Base-by-base conservation (phyloP, 2,888 invertebrate species). In the Caenorhabditis wallacei region DNA sequence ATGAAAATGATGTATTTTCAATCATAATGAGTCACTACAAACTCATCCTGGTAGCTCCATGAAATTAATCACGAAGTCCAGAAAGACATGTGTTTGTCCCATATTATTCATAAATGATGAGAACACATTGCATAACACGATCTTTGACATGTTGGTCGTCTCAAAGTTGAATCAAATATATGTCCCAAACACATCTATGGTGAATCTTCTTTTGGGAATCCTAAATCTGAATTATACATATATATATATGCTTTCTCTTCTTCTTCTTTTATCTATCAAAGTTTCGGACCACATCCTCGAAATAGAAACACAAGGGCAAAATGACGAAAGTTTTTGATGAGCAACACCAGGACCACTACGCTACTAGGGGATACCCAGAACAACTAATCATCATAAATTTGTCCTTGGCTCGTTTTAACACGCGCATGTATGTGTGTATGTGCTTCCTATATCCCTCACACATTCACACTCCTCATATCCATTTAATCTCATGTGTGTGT, bases 331-430 rank as follows among this genome's bases (percentile, higher is more conserved):
- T 40, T 43, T 69, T 61, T 53, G 75, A 66, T 66, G 75, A 76
- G 76, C 61, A 76, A 16, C 22, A 43, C 30, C 56, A 72, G 40
- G 16, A 26, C 53, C 64, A 46, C 30, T 20, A 53, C 30, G 69
- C 43, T 63, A 69, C 69, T 57, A 69, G 69, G 69, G n/a, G 61
- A 53, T 69, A 78, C 78, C 54, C 78, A 78, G 69, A 78, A 63
- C 78, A 78, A 78, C 78, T 78, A 78, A 78, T 78, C 78, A 78
- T 78, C 78, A 78, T 78, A 69, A 78, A 78, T 78, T 69, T 78
- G 69, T 78, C 69, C 63, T 69, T 35, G 66, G 48, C 68, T 59
- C 68, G 68, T 76, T 64, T 66, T 48, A 66, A 75, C 75, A 75
- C 66, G 66, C 66, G 69, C 30, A 30, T 61, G 20, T 48, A 30